Evolutionary conservation across 37 sponge, comb jelly and placozoan species (phyloP), one percentile per base, ranked within the genome.

Genomic region (Oopsacas minuta): DNA sequence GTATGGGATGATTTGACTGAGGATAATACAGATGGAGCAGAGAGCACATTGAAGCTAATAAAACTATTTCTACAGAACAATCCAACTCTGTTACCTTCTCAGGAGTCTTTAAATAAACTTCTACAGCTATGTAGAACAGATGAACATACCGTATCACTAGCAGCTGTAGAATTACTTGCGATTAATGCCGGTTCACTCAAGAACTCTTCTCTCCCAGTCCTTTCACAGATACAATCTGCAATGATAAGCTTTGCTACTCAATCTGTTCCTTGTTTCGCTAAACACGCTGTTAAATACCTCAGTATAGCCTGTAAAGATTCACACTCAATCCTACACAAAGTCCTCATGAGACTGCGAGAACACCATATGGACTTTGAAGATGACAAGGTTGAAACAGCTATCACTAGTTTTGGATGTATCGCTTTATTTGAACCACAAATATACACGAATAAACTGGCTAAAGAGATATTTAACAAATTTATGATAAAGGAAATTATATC

Each of bases 291-390:
- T 25, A 3, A 12, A 34, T 61, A 61, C 30, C 75, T 61, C 32
- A 61, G 75, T n/a, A 12, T 61, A 12, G 28, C 75, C 1, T 61
- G 75, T 34, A 61, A 61, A 61, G 75, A 61, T n/a, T 61, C 75
- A 5, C 75, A 61, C 30, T 61, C 75, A 61, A 34, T 61, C 32
- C 75, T 61, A 5, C 75, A 61, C 30, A 10, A n/a, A 12, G 75
- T n/a, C 17, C 75, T 61, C 28, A 61, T 61, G 75, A 3, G 30
- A 12, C 75, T 61, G 7, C 22, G 28, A 12, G 75, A 61, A 5
- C 22, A 61, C 75, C 75, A 61, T 34, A 61, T 61, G 75, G 75
- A 61, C 30, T 61, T 61, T 61, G 75, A 61, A 61, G 75, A 61
- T 12, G 75, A 61, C 75, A 61, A 61, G 20, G 30, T 61, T 61